A percentile compares a stretch with the other conserved stretches of the same genome.
Evolutionary conservation across 2,797 vertebrate species (phyloP).

Genomic region (Liparis tanakae): DNA sequence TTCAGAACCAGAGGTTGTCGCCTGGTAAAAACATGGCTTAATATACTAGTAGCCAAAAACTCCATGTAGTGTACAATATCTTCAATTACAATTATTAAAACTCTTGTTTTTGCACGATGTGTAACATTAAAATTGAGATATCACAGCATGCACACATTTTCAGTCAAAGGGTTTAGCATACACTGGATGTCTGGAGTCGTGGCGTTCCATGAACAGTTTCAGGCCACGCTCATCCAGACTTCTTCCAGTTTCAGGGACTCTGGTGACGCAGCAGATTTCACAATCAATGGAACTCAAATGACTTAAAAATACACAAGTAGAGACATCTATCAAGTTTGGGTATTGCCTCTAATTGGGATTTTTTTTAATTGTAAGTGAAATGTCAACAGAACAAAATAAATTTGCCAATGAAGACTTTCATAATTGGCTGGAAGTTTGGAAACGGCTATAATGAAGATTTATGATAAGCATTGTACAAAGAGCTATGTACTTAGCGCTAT

Average conservation of each 20-base stretch:
- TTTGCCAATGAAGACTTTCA: not conserved
- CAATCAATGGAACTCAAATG: not conserved
- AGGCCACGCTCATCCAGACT: not conserved
- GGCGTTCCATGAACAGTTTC: not conserved
- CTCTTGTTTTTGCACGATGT: too few species aligned
- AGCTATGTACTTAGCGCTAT: not conserved
- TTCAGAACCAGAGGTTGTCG: too few species aligned
- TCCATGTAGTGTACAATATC: not conserved
- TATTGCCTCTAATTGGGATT: too few species aligned
- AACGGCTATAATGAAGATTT: not conserved
- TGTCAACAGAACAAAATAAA: not conserved
- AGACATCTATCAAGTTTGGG: not conserved
- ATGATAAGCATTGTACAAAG: not conserved
- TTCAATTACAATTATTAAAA: not conserved
- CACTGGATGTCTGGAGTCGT: too few species aligned
- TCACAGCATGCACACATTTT: not conserved
- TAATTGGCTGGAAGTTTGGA: not conserved
- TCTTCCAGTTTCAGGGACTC: not conserved
- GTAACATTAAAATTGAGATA: not conserved
- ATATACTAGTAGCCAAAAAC: not conserved
- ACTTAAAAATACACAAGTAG: not conserved
- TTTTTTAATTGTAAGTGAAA: too few species aligned
- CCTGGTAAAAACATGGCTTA: too few species aligned
- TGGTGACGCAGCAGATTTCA: not conserved
- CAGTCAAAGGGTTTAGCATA: not conserved